Evolutionary conservation across 2,113 vertebrate species (phyloP).

Genomic region (Lycocorax pyrrhopterus): DNA sequence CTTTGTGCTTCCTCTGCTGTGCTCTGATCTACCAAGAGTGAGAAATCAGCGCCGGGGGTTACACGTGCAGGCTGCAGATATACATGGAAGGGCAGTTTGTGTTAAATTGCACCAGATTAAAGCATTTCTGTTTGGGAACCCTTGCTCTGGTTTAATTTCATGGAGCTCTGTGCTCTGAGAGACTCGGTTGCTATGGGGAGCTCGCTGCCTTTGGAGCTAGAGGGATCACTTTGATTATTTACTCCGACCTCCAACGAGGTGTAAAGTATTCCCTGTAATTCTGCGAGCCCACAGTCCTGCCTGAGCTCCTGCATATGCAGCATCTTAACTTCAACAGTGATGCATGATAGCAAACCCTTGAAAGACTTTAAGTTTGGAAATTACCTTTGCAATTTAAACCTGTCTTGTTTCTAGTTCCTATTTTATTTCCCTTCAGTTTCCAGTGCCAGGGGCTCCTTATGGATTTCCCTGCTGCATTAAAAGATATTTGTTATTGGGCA

Average conservation of each 20-base stretch:
- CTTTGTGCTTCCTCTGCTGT: not conserved
- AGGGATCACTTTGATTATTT: not conserved
- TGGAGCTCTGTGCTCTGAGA: not conserved
- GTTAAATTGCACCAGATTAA: not conserved
- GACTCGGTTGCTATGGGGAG: not conserved
- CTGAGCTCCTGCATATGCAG: not conserved
- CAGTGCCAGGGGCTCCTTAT: accelerated
- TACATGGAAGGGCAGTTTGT: not conserved
- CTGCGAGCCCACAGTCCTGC: not conserved
- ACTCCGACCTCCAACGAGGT: accelerated
- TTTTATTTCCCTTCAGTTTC: not conserved
- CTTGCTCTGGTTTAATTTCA: not conserved
- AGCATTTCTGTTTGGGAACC: not conserved
- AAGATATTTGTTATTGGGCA: not conserved
- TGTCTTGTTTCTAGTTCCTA: not conserved
- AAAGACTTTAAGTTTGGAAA: not conserved
- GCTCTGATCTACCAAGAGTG: not conserved
- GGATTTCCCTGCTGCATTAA: not conserved
- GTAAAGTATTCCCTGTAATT: not conserved
- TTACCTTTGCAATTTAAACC: not conserved
- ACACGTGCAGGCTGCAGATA: not conserved
- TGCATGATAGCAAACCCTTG: not conserved
- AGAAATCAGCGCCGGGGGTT: accelerated
- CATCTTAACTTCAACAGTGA: not conserved
- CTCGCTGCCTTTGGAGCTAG: not conserved